A percentile compares a stretch with the other conserved stretches of the same genome.
These are phyloP conservation scores for Podabrus alpinus DNA, from an alignment of 2,888 invertebrate species.

Conservation along the genomic window DNA sequence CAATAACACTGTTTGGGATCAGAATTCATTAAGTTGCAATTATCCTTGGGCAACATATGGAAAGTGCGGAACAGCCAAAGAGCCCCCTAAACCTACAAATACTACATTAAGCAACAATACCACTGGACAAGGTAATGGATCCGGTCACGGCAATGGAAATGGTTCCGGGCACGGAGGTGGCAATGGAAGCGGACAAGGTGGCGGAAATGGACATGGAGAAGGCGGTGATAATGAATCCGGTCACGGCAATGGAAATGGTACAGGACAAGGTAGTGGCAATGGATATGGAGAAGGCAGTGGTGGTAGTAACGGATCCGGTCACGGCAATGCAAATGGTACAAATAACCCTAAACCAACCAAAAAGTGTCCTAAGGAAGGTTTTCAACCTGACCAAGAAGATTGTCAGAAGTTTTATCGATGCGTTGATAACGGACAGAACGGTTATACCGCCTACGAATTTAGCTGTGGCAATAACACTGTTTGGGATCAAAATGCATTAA, in stretches of 20 bases:
- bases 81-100: background rate
- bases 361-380: slow-evolving; percentile 44
- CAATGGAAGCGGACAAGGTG: background rate
- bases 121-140: background rate
- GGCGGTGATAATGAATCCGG: background rate
- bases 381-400: slow-evolving; percentile 68
- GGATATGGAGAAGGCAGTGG: background rate
- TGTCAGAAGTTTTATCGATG: slow-evolving; percentile 81
- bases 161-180: background rate
- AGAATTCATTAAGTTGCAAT: slow-evolving; percentile 64
- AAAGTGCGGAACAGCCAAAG: slow-evolving; percentile 20
- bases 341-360: background rate
- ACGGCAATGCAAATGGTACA: too few species aligned
- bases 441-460: slow-evolving; percentile 70
- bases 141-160: background rate
- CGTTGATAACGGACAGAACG: slow-evolving; percentile 64
- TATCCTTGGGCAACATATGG: slow-evolving; percentile 59
- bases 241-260: background rate
- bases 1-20: slow-evolving; percentile 71
- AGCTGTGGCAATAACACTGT: slow-evolving; percentile 62
- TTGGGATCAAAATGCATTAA: slow-evolving; percentile 19
- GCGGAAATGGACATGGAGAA: background rate
- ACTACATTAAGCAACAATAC: too few species aligned
- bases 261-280: background rate
- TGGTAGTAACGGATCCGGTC: background rate